phyloP scores from a whole-genome alignment of 2,797 vertebrate genomes.

The Enteromius mattozi region DNA sequence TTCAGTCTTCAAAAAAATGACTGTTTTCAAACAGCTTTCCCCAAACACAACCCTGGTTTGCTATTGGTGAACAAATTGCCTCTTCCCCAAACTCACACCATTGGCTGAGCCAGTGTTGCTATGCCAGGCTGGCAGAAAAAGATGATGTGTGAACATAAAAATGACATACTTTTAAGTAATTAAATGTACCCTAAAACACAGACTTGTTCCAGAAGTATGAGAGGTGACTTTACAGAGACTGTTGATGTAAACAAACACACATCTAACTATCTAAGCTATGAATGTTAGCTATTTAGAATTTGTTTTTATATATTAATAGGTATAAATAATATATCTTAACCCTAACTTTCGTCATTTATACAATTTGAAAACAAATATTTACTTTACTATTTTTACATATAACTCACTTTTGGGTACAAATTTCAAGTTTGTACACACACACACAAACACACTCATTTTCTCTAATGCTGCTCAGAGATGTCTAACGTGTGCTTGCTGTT shows the following conservation, averaged over 20 bases:
- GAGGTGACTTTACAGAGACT: neutral
- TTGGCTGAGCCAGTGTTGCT: neutral
- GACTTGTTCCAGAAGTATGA: neutral
- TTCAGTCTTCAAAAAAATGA: neutral
- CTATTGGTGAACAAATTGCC: neutral
- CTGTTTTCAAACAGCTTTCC: constrained; percentile 13
- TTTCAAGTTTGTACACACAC: neutral
- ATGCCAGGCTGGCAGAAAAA: neutral
- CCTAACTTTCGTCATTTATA: neutral
- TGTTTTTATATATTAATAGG: neutral
- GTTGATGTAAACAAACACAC: neutral
- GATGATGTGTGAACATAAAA: neutral
- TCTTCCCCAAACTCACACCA: neutral
- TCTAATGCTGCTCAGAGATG: neutral
- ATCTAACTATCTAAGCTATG: neutral
- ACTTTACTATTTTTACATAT: neutral
- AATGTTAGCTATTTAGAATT: too few relatives aligned
- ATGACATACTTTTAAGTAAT: neutral
- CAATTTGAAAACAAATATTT: too few relatives aligned
- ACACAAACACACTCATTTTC: neutral
- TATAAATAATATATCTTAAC: neutral
- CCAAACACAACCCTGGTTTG: neutral
- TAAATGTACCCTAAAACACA: neutral
- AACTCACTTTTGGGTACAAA: neutral
- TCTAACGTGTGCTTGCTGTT: constrained; percentile 10